phyloP scores from a whole-genome alignment of 2,797 vertebrate species.

The Apodemus agrarius region DNA sequence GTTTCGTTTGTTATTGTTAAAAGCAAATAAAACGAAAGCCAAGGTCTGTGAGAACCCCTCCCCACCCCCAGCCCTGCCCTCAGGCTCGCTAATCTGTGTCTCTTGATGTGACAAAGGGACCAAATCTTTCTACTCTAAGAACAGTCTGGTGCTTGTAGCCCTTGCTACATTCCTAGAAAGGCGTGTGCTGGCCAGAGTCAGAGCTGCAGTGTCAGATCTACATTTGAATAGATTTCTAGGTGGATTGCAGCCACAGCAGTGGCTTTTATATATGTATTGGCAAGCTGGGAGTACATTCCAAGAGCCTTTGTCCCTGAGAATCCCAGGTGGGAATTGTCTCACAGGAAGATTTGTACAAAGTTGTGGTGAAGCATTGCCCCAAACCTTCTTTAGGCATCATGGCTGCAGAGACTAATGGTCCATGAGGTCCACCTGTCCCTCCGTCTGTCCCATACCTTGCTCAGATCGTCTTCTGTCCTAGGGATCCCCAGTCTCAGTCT shows the following conservation, averaged over 20 bases:
- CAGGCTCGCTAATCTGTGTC: not conserved
- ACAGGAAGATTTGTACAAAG: not conserved
- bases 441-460: fast-evolving
- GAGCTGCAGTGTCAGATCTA: not conserved
- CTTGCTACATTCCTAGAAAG: not conserved
- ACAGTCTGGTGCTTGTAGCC: too few species aligned
- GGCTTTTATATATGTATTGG: not conserved
- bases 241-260: not conserved
- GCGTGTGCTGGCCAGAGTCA: not conserved
- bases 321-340: not conserved
- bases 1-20: slow-evolving; percentile 17
- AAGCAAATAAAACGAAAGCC: not conserved
- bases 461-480: not conserved
- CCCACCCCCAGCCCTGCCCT: too few species aligned
- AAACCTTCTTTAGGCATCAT: not conserved
- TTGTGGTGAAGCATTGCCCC: not conserved
- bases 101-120: not conserved
- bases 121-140: not conserved
- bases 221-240: not conserved
- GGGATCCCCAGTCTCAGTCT: not conserved
- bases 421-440: not conserved
- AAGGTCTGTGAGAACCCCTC: not conserved
- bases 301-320: not conserved
- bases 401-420: fast-evolving
- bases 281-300: not conserved